A percentile compares a stretch with the other conserved stretches of the same genome.
Conservation (phyloP, 2,113 vertebrate genomes). For the Bos taurus region DNA sequence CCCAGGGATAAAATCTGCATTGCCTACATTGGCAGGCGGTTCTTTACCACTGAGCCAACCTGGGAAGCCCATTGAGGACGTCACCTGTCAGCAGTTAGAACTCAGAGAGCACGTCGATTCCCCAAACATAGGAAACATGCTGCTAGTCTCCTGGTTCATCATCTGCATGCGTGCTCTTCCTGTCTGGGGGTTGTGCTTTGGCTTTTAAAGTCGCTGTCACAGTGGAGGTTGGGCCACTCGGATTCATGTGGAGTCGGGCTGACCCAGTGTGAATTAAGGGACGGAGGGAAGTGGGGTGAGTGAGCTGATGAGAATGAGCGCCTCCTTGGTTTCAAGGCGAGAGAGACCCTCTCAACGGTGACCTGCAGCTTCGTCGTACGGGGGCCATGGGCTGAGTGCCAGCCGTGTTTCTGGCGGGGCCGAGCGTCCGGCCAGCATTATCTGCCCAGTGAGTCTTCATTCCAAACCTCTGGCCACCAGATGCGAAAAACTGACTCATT, state of each 20-base stretch:
- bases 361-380: background rate
- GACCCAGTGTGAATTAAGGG: accelerated
- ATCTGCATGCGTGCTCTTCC: accelerated
- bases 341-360: background rate
- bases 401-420: accelerated
- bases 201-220: background rate
- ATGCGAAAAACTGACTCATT: accelerated
- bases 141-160: background rate
- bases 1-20: background rate
- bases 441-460: accelerated
- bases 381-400: accelerated
- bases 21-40: background rate
- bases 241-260: background rate
- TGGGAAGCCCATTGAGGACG: background rate
- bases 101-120: accelerated
- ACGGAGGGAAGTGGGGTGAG: accelerated
- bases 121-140: background rate
- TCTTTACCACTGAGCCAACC: background rate
- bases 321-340: accelerated
- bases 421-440: accelerated
- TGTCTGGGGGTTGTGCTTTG: accelerated
- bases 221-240: accelerated
- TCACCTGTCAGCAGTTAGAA: background rate
- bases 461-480: background rate
- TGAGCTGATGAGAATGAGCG: accelerated